phyloP scores from a whole-genome alignment of 2,113 vertebrate species.

The Brachypodius melanocephalos region DNA sequence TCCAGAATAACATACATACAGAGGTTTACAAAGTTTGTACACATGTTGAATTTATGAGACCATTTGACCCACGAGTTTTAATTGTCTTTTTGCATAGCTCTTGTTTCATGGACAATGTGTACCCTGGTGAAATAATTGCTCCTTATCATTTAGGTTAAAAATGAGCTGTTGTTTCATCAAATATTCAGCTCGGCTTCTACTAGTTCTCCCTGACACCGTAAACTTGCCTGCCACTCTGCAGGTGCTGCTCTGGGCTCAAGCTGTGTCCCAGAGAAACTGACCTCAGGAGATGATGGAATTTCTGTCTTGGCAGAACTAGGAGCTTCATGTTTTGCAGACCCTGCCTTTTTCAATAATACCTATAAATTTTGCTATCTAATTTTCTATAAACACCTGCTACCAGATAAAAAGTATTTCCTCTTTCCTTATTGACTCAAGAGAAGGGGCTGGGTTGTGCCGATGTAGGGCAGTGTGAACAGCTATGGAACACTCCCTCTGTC shows the following conservation, averaged over 20 bases:
- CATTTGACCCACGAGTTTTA: background rate
- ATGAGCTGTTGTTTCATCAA: background rate
- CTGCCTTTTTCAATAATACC: background rate
- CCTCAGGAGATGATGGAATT: background rate
- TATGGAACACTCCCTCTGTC: background rate
- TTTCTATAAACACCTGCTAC: background rate
- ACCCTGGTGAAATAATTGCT: background rate
- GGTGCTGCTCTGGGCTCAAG: background rate
- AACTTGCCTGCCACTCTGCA: background rate
- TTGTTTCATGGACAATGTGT: background rate
- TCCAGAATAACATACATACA: background rate
- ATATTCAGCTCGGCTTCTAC: accelerated
- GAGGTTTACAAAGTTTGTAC: accelerated
- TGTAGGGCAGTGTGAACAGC: background rate
- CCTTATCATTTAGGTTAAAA: background rate
- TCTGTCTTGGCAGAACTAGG: background rate
- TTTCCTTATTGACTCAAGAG: background rate
- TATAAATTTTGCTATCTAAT: accelerated
- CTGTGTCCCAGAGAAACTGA: background rate
- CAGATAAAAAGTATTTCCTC: accelerated
- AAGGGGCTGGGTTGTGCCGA: too few relatives aligned
- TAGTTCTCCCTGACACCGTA: background rate
- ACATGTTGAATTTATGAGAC: accelerated
- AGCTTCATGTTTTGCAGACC: background rate
- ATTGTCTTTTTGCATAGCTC: background rate